A percentile compares a stretch with the other conserved stretches of the same genome.
phyloP scores from a whole-genome alignment of 2,888 invertebrate species.

The Neria commutata region DNA sequence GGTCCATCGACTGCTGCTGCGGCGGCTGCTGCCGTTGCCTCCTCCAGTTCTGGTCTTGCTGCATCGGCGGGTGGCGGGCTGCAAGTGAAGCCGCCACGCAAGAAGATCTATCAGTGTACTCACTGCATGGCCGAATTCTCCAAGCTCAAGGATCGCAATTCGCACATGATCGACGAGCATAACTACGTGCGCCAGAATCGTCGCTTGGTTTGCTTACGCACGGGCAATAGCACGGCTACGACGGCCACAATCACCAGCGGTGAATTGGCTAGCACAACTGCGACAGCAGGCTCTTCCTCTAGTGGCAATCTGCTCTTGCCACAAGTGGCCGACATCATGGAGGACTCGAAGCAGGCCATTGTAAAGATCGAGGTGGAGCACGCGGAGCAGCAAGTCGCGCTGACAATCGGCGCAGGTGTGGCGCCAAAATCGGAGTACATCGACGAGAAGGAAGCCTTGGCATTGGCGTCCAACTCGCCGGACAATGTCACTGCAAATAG shows the following conservation, averaged over 20 bases:
- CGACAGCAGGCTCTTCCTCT: conserved; percentile 26
- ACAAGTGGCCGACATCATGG: conserved; percentile 31
- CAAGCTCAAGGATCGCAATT: conserved; percentile 58
- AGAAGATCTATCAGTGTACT: conserved; percentile 58
- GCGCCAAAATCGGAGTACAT: conserved; percentile 41
- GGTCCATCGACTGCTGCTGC: conserved; percentile 51
- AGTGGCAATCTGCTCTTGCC: conserved; percentile 18
- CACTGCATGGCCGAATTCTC: conserved; percentile 56
- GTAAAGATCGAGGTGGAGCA: conserved; percentile 56
- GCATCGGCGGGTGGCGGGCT: conserved; percentile 27
- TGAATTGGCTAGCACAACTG: conserved; percentile 32
- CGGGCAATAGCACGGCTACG: conserved; percentile 31
- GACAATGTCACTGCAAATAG: not conserved
- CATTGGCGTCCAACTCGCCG: conserved; percentile 1
- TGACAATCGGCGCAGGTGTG: conserved; percentile 5
- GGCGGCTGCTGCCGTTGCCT: conserved; percentile 37
- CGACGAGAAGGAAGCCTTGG: conserved; percentile 43
- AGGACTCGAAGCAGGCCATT: conserved; percentile 55
- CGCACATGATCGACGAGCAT: conserved; percentile 57
- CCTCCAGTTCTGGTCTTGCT: not conserved
- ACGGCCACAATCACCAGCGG: conserved; percentile 11
- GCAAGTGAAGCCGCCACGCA: conserved; percentile 39
- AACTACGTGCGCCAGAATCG: conserved; percentile 59
- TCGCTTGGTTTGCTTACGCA: conserved; percentile 52
- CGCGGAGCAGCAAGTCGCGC: conserved; percentile 14